phyloP scores from a whole-genome alignment of 2,888 invertebrate species.

The Microplitis manilae region DNA sequence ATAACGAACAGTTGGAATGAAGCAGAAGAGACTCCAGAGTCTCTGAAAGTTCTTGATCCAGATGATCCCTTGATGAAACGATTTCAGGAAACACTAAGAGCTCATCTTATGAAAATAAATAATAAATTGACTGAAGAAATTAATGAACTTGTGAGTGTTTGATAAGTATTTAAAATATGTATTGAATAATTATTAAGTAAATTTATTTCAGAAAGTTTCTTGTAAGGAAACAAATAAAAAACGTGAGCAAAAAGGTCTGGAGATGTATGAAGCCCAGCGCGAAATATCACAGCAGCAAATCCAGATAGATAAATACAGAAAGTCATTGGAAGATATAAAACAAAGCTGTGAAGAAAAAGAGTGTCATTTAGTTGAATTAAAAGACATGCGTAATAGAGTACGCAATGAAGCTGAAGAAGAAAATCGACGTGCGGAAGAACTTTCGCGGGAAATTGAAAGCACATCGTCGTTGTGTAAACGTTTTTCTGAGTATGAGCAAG shows the following conservation, averaged over 20 bases:
- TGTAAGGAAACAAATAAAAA: constrained; percentile 74
- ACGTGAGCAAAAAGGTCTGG: constrained; percentile 75
- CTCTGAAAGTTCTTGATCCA: constrained; percentile 76
- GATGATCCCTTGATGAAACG: constrained; percentile 82
- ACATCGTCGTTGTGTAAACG: constrained; percentile 75
- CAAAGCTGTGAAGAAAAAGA: constrained; percentile 75
- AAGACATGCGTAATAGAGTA: constrained; percentile 72
- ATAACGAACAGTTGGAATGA: not conserved
- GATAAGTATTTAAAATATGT: constrained; percentile 44
- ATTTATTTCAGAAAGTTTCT: constrained; percentile 68
- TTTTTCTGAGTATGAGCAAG: constrained; percentile 77
- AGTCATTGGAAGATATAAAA: constrained; percentile 73
- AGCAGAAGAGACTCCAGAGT: constrained; percentile 21
- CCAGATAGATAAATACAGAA: constrained; percentile 75
- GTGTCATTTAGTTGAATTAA: constrained; percentile 71
- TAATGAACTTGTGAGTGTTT: constrained; percentile 75
- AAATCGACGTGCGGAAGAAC: constrained; percentile 54
- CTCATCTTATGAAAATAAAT: constrained; percentile 79
- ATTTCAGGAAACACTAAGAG: constrained; percentile 81
- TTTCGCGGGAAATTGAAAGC: constrained; percentile 74
- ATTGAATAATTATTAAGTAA: constrained; percentile 2
- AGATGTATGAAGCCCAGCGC: constrained; percentile 78
- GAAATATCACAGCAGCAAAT: constrained; percentile 75
- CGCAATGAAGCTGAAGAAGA: constrained; percentile 72
- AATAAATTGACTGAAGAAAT: constrained; percentile 79